Conservation (phyloP, 2,797 vertebrate species). For the Enteromius viviparus region DNA sequence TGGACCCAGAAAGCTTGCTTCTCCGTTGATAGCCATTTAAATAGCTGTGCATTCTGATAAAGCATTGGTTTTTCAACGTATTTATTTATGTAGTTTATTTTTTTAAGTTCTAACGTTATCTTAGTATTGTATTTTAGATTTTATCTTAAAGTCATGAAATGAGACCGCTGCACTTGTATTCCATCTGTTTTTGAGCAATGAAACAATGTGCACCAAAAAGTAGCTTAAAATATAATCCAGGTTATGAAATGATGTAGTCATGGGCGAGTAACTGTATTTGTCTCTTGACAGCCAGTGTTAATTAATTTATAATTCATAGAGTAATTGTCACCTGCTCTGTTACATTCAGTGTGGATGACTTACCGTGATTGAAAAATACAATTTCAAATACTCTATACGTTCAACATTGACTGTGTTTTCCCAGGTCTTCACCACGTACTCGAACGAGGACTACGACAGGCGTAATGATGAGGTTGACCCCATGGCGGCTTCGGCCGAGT, state of each 20-base stretch:
- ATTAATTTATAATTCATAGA: slow-evolving; percentile 44
- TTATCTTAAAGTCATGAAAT: neutral
- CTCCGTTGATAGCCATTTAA: neutral
- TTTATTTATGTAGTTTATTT: neutral
- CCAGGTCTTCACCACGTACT: slow-evolving; percentile 97
- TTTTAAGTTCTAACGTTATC: neutral
- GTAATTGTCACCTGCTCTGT: neutral
- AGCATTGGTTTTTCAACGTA: neutral
- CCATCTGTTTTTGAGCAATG: neutral
- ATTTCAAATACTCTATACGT: neutral
- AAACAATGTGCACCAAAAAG: neutral
- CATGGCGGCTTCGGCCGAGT: slow-evolving; percentile 96
- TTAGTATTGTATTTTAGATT: too few relatives aligned
- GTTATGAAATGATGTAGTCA: neutral
- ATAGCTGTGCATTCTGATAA: neutral
- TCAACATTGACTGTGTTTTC: neutral
- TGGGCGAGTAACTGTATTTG: neutral
- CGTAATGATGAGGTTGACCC: slow-evolving; percentile 97
- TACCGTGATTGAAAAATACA: neutral
- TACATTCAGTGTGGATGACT: neutral
- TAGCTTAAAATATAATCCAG: neutral
- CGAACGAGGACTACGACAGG: slow-evolving; percentile 94
- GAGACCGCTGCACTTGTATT: neutral
- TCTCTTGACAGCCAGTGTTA: slow-evolving; percentile 47
- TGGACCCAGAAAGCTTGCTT: neutral